These are phyloP conservation scores for Agapornis canus DNA, from an alignment of 2,797 vertebrate genomes.

Conservation along the genomic window DNA sequence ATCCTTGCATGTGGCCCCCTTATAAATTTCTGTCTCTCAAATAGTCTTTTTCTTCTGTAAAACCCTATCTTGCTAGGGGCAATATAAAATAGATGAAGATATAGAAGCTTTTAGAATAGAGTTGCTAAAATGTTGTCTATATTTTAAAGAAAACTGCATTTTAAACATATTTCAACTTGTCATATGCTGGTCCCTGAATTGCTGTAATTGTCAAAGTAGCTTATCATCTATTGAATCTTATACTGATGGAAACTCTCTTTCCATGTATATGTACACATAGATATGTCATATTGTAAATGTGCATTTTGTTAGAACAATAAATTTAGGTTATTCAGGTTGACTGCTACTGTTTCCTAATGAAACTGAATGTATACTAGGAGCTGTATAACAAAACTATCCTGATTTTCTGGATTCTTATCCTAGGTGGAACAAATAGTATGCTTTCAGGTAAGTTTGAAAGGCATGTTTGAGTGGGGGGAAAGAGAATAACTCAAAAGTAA, in stretches of 20 bases:
- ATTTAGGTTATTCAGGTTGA: background rate
- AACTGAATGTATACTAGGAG: background rate
- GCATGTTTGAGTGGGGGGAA: rapidly evolving
- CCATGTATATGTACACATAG: rapidly evolving
- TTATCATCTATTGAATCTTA: background rate
- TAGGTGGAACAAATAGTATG: background rate
- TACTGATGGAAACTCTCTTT: background rate
- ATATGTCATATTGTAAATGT: background rate
- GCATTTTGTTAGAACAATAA: background rate
- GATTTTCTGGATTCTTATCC: background rate
- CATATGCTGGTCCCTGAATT: background rate
- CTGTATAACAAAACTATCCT: background rate
- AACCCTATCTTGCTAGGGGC: background rate
- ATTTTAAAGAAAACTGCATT: background rate
- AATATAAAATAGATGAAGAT: background rate
- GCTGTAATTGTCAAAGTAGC: background rate
- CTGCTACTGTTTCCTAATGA: background rate
- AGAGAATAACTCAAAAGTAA: background rate
- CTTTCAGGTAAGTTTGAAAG: background rate
- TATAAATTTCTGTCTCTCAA: background rate
- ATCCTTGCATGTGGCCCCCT: background rate
- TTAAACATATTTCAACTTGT: background rate
- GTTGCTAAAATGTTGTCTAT: background rate
- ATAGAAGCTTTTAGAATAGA: background rate
- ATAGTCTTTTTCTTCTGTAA: background rate